Conservation (phyloP, 2,797 vertebrate genomes). For the Gadopsis marmoratus region DNA sequence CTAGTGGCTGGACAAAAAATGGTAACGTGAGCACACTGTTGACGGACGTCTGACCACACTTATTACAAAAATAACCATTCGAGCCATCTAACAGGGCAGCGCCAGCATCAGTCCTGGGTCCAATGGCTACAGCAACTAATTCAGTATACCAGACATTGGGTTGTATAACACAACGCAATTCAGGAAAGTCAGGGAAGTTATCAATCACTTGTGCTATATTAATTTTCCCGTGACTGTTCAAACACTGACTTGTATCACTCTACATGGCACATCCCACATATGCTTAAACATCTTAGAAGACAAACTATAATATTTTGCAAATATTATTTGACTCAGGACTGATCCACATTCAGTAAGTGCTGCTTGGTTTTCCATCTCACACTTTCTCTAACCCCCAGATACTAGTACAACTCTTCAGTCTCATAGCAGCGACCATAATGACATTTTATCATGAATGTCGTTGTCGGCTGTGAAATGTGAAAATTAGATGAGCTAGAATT, state of each 20-base stretch:
- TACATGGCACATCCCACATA: neutral
- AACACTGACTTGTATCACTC: neutral
- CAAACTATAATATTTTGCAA: constrained; percentile 8
- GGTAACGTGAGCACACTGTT: constrained; percentile 32
- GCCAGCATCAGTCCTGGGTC: constrained; percentile 16
- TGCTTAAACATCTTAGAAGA: constrained; percentile 11
- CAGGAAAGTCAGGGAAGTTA: neutral
- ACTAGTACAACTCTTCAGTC: constrained; percentile 13
- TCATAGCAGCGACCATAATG: constrained; percentile 17
- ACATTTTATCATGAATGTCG: constrained; percentile 24
- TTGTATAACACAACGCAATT: constrained; percentile 9
- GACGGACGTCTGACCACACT: constrained; percentile 35
- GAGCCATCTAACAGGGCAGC: constrained; percentile 38
- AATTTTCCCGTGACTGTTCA: neutral
- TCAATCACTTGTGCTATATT: neutral
- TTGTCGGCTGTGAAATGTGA: constrained; percentile 39
- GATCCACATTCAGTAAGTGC: constrained; percentile 54
- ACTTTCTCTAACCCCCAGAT: constrained; percentile 34
- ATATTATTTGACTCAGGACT: constrained; percentile 24
- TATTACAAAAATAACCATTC: constrained; percentile 29
- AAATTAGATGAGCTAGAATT: constrained; percentile 35
- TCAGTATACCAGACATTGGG: neutral
- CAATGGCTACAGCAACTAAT: constrained; percentile 32
- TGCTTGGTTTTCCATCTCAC: constrained; percentile 34
- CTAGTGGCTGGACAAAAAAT: constrained; percentile 30